Evolutionary conservation across 2,888 invertebrate genomes (phyloP).

Genomic region (Macaria notata): DNA sequence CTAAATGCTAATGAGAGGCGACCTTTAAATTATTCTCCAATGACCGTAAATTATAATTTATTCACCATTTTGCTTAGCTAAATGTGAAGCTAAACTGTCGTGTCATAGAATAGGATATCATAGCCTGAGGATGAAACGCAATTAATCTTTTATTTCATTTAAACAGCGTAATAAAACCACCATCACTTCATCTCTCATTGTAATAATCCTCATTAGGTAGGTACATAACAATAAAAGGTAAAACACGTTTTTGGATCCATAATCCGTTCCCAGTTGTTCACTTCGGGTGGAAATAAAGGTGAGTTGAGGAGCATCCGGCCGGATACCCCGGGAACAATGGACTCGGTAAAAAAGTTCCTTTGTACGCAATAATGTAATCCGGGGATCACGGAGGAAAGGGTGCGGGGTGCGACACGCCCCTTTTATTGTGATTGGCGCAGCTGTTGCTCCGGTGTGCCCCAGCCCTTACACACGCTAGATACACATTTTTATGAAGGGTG

Average conservation of each 20-base stretch:
- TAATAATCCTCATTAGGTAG: conserved; percentile 18
- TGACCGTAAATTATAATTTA: too few relatives aligned
- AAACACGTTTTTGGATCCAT: conserved; percentile 40
- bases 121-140: too few relatives aligned
- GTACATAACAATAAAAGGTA: conserved; percentile 31
- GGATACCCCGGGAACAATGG: conserved; percentile 80
- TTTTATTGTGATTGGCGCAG: conserved; percentile 81
- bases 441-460: conserved; percentile 66
- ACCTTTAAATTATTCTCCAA: not conserved
- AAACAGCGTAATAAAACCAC: too few relatives aligned
- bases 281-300: conserved; percentile 69
- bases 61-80: too few relatives aligned
- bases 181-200: not conserved
- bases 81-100: too few relatives aligned
- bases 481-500: conserved; percentile 7
- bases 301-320: conserved; percentile 76
- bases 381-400: conserved; percentile 61
- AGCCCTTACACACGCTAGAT: conserved; percentile 49
- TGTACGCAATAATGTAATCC: conserved; percentile 77
- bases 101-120: too few relatives aligned
- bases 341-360: conserved; percentile 75
- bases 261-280: conserved; percentile 71
- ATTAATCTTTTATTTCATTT: too few relatives aligned
- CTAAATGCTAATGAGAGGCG: conserved; percentile 19
- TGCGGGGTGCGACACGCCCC: conserved; percentile 67